Percentiles rank a stretch among this genome's conserved stretches.
Conservation (phyloP, 1,140 invertebrate genomes). For the Drosophila suzukii region DNA sequence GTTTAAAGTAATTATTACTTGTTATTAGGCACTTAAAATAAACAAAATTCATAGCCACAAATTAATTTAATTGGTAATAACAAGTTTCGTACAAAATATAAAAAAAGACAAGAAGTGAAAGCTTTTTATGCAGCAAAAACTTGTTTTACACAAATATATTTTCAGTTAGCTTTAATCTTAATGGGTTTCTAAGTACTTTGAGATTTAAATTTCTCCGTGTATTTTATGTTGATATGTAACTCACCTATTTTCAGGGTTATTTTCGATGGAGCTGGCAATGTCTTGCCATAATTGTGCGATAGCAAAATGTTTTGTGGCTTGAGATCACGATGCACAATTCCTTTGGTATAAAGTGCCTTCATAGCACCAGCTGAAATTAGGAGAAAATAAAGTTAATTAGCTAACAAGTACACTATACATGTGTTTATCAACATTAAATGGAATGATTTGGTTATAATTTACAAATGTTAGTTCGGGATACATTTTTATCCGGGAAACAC, state of each 20-base stretch:
- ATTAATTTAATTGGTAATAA: neutral
- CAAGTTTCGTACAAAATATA: neutral
- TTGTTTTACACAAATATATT: neutral
- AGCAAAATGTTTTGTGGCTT: conserved; percentile 99
- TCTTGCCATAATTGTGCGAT: conserved; percentile 91
- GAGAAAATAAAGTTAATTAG: neutral
- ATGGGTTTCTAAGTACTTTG: too few relatives aligned
- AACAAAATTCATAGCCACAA: neutral
- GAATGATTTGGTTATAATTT: neutral
- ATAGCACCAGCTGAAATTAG: conserved; percentile 93
- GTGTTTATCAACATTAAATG: fast-evolving
- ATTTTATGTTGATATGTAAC: neutral
- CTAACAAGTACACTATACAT: fast-evolving
- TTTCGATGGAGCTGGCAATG: conserved; percentile 94
- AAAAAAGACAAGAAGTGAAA: neutral
- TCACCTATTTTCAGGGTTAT: conserved; percentile 95
- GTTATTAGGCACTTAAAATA: neutral
- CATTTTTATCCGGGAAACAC: neutral
- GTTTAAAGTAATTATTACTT: conserved; percentile 1
- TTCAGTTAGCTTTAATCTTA: too few relatives aligned
- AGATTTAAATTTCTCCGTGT: too few relatives aligned
- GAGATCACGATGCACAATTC: conserved; percentile 99
- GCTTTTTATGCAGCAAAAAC: neutral
- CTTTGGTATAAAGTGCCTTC: conserved; percentile 97
- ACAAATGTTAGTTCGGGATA: neutral